A percentile compares a stretch with the other conserved stretches of the same genome.
Evolutionary conservation across 2,797 vertebrate species (phyloP).

Genomic region (Neosalanx taihuensis): DNA sequence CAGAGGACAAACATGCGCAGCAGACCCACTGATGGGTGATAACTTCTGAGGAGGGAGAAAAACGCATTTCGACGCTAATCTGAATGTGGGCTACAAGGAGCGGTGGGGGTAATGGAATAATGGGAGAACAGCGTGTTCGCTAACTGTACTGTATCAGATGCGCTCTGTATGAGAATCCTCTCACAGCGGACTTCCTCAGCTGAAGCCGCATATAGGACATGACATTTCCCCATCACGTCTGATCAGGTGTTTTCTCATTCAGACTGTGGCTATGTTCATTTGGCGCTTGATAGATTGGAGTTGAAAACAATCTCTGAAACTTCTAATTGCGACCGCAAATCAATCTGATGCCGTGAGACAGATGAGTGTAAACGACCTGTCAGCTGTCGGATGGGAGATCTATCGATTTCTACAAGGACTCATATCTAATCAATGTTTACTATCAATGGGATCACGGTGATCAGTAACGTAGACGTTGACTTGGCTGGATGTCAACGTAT

Average conservation of each 20-base stretch:
- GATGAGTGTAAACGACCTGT: constrained; percentile 53
- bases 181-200: constrained; percentile 9
- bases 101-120: constrained; percentile 19
- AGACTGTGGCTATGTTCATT: constrained; percentile 32
- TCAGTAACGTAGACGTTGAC: background rate
- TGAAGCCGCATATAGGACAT: background rate
- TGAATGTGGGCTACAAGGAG: background rate
- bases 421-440: constrained; percentile 35
- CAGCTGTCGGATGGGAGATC: constrained; percentile 38
- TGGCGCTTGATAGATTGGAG: constrained; percentile 41
- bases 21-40: constrained; percentile 21
- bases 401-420: constrained; percentile 58
- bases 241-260: constrained; percentile 36
- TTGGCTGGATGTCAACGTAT: constrained; percentile 6
- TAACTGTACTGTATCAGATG: constrained; percentile 16
- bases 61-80: background rate
- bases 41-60: constrained; percentile 17
- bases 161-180: background rate
- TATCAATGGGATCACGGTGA: constrained; percentile 32
- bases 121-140: constrained; percentile 14
- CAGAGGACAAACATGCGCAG: constrained; percentile 31
- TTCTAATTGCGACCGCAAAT: constrained; percentile 34
- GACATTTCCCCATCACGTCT: constrained; percentile 26
- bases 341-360: constrained; percentile 54
- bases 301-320: constrained; percentile 35